Conservation (phyloP, 2,113 vertebrate species). For the Labrus mixtus region DNA sequence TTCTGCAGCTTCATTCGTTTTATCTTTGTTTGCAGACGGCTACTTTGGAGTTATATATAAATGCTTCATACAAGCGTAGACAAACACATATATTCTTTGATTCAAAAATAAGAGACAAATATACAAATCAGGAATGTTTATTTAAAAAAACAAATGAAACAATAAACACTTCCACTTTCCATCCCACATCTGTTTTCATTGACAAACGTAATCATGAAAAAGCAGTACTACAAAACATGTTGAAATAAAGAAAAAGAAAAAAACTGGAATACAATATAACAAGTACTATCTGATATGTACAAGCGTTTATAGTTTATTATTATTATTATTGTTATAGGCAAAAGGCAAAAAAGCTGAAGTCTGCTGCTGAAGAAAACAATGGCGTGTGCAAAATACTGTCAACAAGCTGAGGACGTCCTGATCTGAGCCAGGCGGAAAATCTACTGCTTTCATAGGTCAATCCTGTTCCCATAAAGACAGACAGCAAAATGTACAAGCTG, state of each 20-base stretch:
- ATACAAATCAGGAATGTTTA: conserved; percentile 81
- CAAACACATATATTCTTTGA: no score
- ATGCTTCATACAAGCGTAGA: no score
- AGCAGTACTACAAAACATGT: conserved; percentile 85
- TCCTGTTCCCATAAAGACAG: conserved; percentile 43
- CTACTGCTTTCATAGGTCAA: conserved; percentile 28
- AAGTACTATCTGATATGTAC: conserved; percentile 84
- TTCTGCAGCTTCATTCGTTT: no score
- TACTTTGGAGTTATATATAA: no score
- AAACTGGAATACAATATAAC: conserved; percentile 76
- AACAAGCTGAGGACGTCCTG: conserved; percentile 63
- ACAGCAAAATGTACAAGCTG: conserved; percentile 52
- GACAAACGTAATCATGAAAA: conserved; percentile 84
- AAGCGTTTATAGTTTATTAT: conserved; percentile 74
- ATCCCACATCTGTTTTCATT: conserved; percentile 76
- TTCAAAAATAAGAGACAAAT: conserved; percentile 4
- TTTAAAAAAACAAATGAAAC: conserved; percentile 80
- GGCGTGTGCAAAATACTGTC: conserved; percentile 80
- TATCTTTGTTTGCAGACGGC: no score
- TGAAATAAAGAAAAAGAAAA: conserved; percentile 70
- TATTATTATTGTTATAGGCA: conserved; percentile 76
- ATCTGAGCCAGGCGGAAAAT: conserved; percentile 25
- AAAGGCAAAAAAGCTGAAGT: conserved; percentile 78
- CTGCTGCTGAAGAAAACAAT: conserved; percentile 76
- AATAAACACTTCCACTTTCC: conserved; percentile 81